Evolutionary conservation across 2,888 invertebrate species (phyloP).

Genomic region (Philopedon plagiatum): DNA sequence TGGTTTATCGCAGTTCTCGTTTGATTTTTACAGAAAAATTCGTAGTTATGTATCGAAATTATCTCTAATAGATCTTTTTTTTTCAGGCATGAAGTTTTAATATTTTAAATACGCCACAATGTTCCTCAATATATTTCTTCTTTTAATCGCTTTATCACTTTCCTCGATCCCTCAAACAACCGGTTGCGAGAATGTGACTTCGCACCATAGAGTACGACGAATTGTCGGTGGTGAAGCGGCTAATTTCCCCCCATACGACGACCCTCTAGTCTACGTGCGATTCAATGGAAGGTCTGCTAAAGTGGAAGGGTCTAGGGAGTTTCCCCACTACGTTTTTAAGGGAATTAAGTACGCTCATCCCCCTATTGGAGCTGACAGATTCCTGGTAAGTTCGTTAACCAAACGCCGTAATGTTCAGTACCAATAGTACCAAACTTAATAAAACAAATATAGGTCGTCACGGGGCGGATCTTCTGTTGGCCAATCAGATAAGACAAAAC

Average conservation of each 20-base stretch:
- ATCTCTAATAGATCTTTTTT: neutral
- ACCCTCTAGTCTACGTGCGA: constrained; percentile 79
- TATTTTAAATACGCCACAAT: neutral
- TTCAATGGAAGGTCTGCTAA: constrained; percentile 76
- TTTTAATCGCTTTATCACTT: neutral
- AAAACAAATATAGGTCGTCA: too few relatives aligned
- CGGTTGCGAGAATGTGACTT: neutral
- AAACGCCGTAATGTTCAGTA: too few relatives aligned
- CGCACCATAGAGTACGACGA: constrained; percentile 60
- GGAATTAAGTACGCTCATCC: constrained; percentile 81
- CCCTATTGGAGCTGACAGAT: constrained; percentile 73
- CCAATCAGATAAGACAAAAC: too few relatives aligned
- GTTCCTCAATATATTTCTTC: neutral
- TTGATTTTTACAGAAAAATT: too few relatives aligned
- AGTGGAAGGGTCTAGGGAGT: constrained; percentile 76
- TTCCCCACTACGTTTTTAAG: constrained; percentile 78
- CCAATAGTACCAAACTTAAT: too few relatives aligned
- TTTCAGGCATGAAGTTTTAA: neutral
- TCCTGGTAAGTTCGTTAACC: constrained; percentile 68
- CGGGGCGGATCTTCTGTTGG: too few relatives aligned
- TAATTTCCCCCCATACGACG: constrained; percentile 78
- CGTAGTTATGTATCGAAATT: neutral
- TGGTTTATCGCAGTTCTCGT: too few relatives aligned
- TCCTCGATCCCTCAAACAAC: too few relatives aligned
- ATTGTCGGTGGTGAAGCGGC: constrained; percentile 81